Evolutionary conservation across 2,888 invertebrate genomes (phyloP).

Genomic region (Calameuta filiformis): DNA sequence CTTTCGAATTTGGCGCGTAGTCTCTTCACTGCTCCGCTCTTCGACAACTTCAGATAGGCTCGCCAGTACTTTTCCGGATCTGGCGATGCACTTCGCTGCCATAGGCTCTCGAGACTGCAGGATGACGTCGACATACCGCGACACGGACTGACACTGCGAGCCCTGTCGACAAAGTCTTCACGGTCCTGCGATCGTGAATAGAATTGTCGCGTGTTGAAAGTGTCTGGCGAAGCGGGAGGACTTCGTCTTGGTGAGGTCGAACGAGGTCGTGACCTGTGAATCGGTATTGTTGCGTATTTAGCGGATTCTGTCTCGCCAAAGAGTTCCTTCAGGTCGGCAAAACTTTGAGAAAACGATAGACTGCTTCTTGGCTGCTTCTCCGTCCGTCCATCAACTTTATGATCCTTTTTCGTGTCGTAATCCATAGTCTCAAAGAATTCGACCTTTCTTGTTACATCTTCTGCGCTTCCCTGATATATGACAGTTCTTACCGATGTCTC

Average conservation of each 20-base stretch:
- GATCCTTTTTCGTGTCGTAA: slow-evolving; percentile 63
- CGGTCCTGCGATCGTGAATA: slow-evolving; percentile 65
- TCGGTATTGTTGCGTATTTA: slow-evolving; percentile 71
- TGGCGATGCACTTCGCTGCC: slow-evolving; percentile 80
- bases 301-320: slow-evolving; percentile 79
- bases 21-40: slow-evolving; percentile 81
- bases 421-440: slow-evolving; percentile 83
- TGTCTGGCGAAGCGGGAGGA: slow-evolving; percentile 55
- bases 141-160: slow-evolving; percentile 63
- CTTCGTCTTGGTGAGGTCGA: slow-evolving; percentile 41
- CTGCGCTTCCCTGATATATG: slow-evolving; percentile 71
- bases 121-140: slow-evolving; percentile 64
- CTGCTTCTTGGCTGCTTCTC: slow-evolving; percentile 41
- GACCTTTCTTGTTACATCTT: slow-evolving; percentile 79
- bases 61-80: slow-evolving; percentile 78
- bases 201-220: slow-evolving; percentile 63
- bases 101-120: slow-evolving; percentile 75
- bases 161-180: slow-evolving; percentile 35
- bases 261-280: slow-evolving; percentile 32
- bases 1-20: slow-evolving; percentile 84
- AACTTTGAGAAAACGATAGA: slow-evolving; percentile 74
- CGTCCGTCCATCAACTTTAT: slow-evolving; percentile 29
- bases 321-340: slow-evolving; percentile 82
- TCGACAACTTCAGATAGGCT: slow-evolving; percentile 77
- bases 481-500: slow-evolving; percentile 79